Evolutionary conservation across 2,888 invertebrate species (phyloP), one percentile per base, ranked within the genome.

Genomic region (Drosophila glabriapex): DNA sequence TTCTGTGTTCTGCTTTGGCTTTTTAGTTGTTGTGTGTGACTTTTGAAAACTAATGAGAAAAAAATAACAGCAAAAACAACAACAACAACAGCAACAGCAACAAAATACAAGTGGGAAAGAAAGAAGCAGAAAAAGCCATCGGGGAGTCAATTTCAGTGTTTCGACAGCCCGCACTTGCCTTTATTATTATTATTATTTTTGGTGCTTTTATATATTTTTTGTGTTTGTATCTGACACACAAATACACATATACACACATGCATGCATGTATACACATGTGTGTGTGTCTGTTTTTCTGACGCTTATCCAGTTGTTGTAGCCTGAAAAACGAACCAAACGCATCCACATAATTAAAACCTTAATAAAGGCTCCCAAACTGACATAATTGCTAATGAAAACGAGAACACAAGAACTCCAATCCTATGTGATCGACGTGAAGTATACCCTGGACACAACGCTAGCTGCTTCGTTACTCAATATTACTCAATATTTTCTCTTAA

Each of bases 101-200:
- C 54, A 61, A 52, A 37, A 37, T 16, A 9, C 25, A 25, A 43
- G 59, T 29, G 50, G 50, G 58, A 31, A 55, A 1, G 22, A 25
- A 54, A 63, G 46, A 37, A 37, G 33, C 49, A 59, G 50, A 35
- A 28, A 54, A 59, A 55, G 28, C 43, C 75, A 64, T 68, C 66
- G 33, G 71, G 77, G 81, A 79, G 81, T 78, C 68, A 66, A 73
- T 78, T 76, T 80, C 68, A 55, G 52, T 58, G 70, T 74, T 78
- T 78, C 78, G 73, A 77, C 76, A 73, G 80, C 67, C 61, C 55
- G 37, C 68, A 54, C 43, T 37, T 58, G 46, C 31, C 28, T n/a
- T 46, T 70, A 35, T 63, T 67, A 56, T 64, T 68, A 31, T 63
- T 64, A 31, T 63, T 67, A 35, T 62, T 37, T 69, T 61, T 31